Base-by-base conservation (phyloP, 2,113 vertebrate species). In the Stercorarius parasiticus region DNA sequence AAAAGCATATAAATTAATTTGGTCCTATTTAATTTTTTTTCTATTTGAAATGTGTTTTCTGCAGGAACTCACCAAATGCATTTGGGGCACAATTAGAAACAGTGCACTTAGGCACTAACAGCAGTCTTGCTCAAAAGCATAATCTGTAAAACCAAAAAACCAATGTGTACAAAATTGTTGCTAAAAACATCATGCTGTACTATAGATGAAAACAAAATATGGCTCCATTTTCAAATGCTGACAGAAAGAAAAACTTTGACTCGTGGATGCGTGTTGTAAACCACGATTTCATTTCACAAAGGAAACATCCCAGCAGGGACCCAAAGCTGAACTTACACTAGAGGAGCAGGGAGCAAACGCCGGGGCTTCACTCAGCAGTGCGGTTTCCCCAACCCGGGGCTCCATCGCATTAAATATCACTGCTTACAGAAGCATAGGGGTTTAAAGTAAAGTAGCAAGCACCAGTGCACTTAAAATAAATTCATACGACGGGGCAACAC, bases 251-350 rank as follows among this genome's bases (percentile, higher is more conserved):
- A 81, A 82, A 4, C 26, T 40, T 15, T 1, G 49, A 55, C 5
- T 19, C 0, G 1, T 5, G 29, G 64, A 26, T 0, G 6, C 3
- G 34, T 1, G 2, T 12, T 0, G 2, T 1, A 73, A 96, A n/a
- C n/a, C 36, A 26, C 0, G 0, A 26, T 2, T 49, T 30, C 3
- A 13, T 49, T 71, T 49, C 69, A 15, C 21, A 38, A 27, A 15
- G 38, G 53, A 53, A 52, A 43, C 4, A 10, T 18, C n/a, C 62
- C 62, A 1, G 61, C 20, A 38, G 29, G 69, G 49, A 61, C 6
- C 8, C 7, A 16, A 18, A 42, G 40, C 62, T 65, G 80, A 40
- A 15, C 40, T 50, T 52, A 23, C 21, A 76, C 69, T 56, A 45
- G 53, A n/a, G 29, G 26, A 47, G 47, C 25, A 17, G 34, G 34